phyloP scores from a whole-genome alignment of 2,113 vertebrate species.

The Pimephales promelas region DNA sequence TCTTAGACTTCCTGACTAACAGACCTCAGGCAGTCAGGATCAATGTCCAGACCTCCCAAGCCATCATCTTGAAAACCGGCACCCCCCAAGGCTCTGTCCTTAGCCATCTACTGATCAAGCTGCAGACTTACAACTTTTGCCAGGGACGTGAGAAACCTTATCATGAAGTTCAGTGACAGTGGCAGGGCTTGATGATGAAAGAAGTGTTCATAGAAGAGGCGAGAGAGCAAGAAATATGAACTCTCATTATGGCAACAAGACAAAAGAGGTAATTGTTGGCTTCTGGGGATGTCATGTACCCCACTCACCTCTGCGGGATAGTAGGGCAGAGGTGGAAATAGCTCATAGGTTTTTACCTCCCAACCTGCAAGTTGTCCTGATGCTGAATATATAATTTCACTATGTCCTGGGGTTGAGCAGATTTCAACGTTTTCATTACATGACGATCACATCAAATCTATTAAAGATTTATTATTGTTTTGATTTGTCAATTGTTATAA shows the following conservation, averaged over 20 bases:
- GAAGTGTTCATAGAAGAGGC: background rate
- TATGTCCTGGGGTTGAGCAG: too few species aligned
- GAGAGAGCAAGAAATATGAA: constrained; percentile 24
- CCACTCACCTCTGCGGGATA: background rate
- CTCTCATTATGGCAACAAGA: background rate
- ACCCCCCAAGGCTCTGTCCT: constrained; percentile 18
- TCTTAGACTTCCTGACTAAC: constrained; percentile 34
- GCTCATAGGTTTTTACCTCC: background rate
- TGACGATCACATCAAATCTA: too few species aligned
- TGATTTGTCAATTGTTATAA: too few species aligned
- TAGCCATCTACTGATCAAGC: constrained; percentile 1
- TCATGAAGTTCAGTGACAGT: background rate
- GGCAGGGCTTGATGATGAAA: constrained; percentile 13
- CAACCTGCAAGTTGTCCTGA: background rate
- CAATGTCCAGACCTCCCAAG: constrained; percentile 24
- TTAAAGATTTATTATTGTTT: too few species aligned
- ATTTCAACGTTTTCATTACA: too few species aligned
- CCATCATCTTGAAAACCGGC: constrained; percentile 9
- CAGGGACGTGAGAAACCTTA: background rate
- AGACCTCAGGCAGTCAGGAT: constrained; percentile 21
- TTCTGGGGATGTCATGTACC: background rate
- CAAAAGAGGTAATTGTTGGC: constrained; percentile 21
- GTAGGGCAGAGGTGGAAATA: background rate
- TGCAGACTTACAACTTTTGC: constrained; percentile 3
- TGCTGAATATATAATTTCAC: background rate